Percentiles rank a stretch among this genome's conserved stretches.
These are phyloP conservation scores for Arbacia lixula DNA, from an alignment of 53 echinoderm and acorn worm genomes.

Conservation along the genomic window DNA sequence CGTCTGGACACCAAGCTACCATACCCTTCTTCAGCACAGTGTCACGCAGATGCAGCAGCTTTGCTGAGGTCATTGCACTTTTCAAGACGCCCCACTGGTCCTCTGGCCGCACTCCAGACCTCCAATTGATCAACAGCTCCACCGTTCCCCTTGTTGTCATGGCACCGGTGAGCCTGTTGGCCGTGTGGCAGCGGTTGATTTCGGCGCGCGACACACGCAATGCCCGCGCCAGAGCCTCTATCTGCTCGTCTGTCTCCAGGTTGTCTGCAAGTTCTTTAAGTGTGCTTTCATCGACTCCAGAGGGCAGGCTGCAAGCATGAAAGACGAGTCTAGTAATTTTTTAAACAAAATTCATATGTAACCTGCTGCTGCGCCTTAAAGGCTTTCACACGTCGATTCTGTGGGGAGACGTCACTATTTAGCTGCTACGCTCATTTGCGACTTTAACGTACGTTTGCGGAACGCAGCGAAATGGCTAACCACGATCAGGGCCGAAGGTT, in stretches of 20 bases:
- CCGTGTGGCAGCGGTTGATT: constrained; percentile 1
- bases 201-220: neutral
- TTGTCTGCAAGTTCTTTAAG: neutral
- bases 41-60: constrained; percentile 1
- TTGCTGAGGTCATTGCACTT: constrained; percentile 14
- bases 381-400: no score
- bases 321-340: no score
- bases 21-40: constrained; percentile 10
- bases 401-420: no score
- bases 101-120: neutral
- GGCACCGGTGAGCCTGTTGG: constrained; percentile 6
- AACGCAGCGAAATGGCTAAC: no score
- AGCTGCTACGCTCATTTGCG: no score
- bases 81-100: neutral
- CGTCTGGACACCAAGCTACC: no score
- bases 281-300: neutral
- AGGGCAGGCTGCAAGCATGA: neutral
- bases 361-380: no score
- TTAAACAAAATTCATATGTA: no score
- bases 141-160: constrained; percentile 24
- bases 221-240: constrained; percentile 17
- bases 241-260: constrained; percentile 39
- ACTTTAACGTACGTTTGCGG: no score
- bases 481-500: no score
- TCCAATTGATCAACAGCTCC: constrained; percentile 12